phyloP scores from a whole-genome alignment of 2,797 vertebrate species.

The Aldrovandia affinis region DNA sequence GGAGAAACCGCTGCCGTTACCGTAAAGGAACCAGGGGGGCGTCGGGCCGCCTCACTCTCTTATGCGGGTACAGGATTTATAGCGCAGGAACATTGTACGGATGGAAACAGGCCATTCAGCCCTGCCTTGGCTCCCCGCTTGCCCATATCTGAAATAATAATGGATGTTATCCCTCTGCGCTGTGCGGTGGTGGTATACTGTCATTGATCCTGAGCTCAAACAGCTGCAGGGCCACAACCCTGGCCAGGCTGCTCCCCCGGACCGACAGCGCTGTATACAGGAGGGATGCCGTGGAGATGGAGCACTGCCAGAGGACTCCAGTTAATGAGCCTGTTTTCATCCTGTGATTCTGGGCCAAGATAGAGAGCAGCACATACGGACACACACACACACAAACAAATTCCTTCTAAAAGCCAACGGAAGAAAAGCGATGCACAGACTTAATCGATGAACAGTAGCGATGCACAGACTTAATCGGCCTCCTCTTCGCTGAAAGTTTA shows the following conservation, averaged over 20 bases:
- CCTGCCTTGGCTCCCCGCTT: not conserved
- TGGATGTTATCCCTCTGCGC: not conserved
- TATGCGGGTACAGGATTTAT: not conserved
- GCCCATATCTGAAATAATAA: not conserved
- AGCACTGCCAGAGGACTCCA: not conserved
- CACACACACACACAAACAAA: not conserved
- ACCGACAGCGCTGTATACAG: not conserved
- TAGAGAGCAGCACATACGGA: not conserved
- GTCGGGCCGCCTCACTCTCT: not conserved
- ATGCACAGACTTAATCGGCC: not conserved
- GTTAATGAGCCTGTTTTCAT: slow-evolving; percentile 4
- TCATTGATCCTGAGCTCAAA: not conserved
- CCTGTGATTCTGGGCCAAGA: slow-evolving; percentile 1
- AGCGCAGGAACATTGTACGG: not conserved
- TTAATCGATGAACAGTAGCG: not conserved
- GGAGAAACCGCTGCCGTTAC: not conserved
- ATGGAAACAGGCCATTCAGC: not conserved
- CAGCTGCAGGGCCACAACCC: not conserved
- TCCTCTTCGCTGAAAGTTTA: not conserved
- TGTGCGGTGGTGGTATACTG: not conserved
- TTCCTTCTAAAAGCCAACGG: not conserved
- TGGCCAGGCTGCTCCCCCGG: not conserved
- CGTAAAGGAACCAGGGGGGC: not conserved
- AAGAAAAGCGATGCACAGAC: not conserved
- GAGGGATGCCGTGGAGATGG: not conserved